Conservation (phyloP, 2,113 vertebrate species). For the Balaeniceps rex region DNA sequence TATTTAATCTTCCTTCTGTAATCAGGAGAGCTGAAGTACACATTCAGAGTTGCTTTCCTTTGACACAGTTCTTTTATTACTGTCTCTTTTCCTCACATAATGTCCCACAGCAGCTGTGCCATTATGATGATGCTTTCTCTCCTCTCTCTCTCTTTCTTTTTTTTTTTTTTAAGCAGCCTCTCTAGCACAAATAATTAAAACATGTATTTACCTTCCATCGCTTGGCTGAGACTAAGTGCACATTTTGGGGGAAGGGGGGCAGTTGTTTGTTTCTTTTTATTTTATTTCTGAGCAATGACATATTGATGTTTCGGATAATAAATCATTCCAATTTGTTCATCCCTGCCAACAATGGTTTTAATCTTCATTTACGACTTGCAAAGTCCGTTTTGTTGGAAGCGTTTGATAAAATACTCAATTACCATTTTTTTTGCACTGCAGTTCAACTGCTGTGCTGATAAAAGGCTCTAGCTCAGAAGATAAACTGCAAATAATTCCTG, state of each 20-base stretch:
- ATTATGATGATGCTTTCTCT: conserved; percentile 54
- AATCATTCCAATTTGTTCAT: conserved; percentile 86
- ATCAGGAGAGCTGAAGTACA: conserved; percentile 61
- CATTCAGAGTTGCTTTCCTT: conserved; percentile 66
- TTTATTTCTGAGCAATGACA: conserved; percentile 77
- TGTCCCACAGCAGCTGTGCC: conserved; percentile 72
- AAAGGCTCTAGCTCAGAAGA: conserved; percentile 73
- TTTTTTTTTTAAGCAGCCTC: conserved; percentile 52
- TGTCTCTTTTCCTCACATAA: conserved; percentile 74
- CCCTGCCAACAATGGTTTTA: conserved; percentile 82
- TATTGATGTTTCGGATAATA: conserved; percentile 82
- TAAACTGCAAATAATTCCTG: conserved; percentile 82
- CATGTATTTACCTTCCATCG: conserved; percentile 75
- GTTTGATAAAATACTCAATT: conserved; percentile 87
- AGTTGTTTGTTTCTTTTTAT: conserved; percentile 69
- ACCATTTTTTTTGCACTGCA: conserved; percentile 75
- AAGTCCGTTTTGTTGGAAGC: conserved; percentile 80
- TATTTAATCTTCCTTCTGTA: conserved; percentile 68
- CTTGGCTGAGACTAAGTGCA: conserved; percentile 54
- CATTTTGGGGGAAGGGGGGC: background rate
- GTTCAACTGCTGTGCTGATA: conserved; percentile 78
- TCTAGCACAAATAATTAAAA: conserved; percentile 81
- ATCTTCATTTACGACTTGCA: conserved; percentile 85
- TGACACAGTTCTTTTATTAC: conserved; percentile 70
- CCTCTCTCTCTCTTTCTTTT: conserved; percentile 26